A percentile compares a stretch with the other conserved stretches of the same genome.
phyloP scores from a whole-genome alignment of 23 tunicate genomes.

The Styela clava region DNA sequence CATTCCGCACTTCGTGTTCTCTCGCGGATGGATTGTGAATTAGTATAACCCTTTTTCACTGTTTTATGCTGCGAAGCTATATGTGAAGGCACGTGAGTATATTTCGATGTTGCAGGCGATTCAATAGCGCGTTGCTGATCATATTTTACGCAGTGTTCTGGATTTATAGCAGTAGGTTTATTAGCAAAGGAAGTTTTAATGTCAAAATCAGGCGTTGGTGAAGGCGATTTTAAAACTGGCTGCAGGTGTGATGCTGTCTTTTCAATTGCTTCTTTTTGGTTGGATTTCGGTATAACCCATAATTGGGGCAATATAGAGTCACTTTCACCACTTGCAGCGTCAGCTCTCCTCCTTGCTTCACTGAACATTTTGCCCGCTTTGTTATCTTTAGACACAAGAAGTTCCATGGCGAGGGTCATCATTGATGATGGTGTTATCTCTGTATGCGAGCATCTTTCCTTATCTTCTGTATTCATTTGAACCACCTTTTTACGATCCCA shows the following conservation, averaged over 20 bases:
- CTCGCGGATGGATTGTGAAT: not conserved
- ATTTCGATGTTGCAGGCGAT: not conserved
- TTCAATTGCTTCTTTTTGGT: not conserved
- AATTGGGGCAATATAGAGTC: slow-evolving; percentile 45
- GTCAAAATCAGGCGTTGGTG: not conserved
- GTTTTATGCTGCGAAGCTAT: not conserved
- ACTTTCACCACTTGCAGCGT: slow-evolving; percentile 1
- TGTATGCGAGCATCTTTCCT: slow-evolving; percentile 67
- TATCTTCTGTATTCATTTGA: slow-evolving; percentile 42
- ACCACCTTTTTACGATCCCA: slow-evolving; percentile 43
- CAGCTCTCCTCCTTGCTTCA: slow-evolving; percentile 42
- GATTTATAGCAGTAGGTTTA: not conserved
- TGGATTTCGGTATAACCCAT: slow-evolving; percentile 76
- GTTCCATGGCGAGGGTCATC: slow-evolving; percentile 91
- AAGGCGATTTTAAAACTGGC: slow-evolving; percentile 39
- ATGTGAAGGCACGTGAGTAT: not conserved
- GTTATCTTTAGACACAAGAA: slow-evolving; percentile 53
- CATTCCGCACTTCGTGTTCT: not conserved
- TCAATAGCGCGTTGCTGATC: not conserved
- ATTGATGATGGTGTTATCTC: slow-evolving; percentile 68
- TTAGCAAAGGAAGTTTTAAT: not conserved
- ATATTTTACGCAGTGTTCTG: not conserved
- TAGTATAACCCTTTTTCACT: not conserved
- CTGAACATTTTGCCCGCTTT: slow-evolving; percentile 68
- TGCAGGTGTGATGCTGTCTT: slow-evolving; percentile 68